Conservation (phyloP, 2,113 vertebrate genomes). For the Onychostoma macrolepis region DNA sequence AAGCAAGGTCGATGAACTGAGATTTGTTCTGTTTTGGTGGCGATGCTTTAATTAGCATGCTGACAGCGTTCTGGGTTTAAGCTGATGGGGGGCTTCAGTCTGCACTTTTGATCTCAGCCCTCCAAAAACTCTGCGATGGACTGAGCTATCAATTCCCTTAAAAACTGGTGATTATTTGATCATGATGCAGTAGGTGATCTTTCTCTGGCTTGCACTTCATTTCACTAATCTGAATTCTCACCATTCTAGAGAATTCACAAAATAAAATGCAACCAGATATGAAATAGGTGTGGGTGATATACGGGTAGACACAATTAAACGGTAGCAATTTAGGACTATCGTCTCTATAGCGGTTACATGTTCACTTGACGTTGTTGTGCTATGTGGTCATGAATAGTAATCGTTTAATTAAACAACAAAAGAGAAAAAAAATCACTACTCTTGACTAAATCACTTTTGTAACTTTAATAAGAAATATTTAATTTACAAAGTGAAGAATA, state of each 20-base stretch:
- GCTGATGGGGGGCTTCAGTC: neutral
- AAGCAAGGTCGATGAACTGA: neutral
- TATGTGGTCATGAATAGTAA: no score
- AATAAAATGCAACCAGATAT: neutral
- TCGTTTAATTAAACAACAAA: no score
- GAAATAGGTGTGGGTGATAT: no score
- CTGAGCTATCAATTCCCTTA: neutral
- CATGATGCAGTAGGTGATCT: neutral
- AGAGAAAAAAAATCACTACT: no score
- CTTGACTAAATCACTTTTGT: no score
- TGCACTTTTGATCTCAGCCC: neutral
- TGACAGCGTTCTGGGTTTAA: neutral
- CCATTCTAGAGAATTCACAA: neutral
- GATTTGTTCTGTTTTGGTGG: constrained; percentile 3
- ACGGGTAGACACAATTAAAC: no score
- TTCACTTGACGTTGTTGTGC: no score
- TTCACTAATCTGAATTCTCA: neutral
- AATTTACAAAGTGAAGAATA: no score
- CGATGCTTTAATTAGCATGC: neutral
- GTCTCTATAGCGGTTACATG: no score
- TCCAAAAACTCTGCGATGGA: neutral
- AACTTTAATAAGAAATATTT: no score
- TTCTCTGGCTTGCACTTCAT: neutral
- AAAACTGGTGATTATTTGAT: neutral
- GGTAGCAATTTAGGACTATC: no score